Base-by-base conservation (phyloP, 1,140 invertebrate genomes). In the Microplitis demolitor region DNA sequence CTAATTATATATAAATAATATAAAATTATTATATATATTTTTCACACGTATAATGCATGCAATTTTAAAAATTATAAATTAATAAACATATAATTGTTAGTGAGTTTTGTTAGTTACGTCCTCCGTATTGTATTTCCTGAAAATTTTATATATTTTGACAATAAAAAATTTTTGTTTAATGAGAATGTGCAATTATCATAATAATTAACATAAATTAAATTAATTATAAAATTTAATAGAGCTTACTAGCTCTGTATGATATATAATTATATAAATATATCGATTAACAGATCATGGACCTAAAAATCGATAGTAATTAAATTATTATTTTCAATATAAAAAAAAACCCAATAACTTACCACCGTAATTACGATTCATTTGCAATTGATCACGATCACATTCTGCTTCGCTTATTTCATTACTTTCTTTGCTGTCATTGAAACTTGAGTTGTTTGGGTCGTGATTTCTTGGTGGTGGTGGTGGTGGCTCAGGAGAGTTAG, bases 401-500 rank as follows among this genome's bases (percentile, higher is more conserved):
- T 96, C 95, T 78, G 95, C 95, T 88, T 97, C 95, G 82, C 94
- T 96, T 84, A 96, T 95, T 87, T 97, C 95, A 87, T 96, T 96
- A 85, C 94, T 96, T 81, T 96, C 95, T 87, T 96, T 96, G 81
- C 93, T 95, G 83, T 96, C 94, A 85, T 96, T 96, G 87, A 95
- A 95, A 73, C 92, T 93, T 53, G 91, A 92, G 77, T 90, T 91
- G 80, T 89, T 91, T 77, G 89, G 91, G 78, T 93, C 92, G 79
- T 93, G 92, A 82, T 91, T 93, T 77, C 91, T 89, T 66, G 91
- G 93, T 58, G 91, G 93, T 80, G 94, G 94, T 89, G 93, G 93
- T 76, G 94, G 94, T 45, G 94, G 94, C 88, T 95, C 94, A 68
- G 94, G 94, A 39, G 92, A 93, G 60, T 89, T 88, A 62, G 89